A percentile compares a stretch with the other conserved stretches of the same genome.
Conservation (phyloP, 2,888 invertebrate genomes). For the Pseudanteris insignis region DNA sequence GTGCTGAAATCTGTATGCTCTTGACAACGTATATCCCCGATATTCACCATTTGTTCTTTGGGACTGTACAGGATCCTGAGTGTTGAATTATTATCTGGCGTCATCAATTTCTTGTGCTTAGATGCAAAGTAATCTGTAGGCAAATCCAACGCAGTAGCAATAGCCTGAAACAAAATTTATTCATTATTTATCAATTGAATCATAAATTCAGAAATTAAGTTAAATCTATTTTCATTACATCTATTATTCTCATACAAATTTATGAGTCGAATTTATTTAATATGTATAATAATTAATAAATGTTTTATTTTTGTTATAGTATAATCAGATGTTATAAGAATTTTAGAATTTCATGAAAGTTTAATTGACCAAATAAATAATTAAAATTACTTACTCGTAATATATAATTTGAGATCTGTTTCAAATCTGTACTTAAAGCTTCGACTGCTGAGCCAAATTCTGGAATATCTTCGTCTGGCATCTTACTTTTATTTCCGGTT, state of each 20-base stretch:
- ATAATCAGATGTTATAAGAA: too few species aligned
- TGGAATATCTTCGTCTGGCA: constrained; percentile 75
- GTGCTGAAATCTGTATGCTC: constrained; percentile 79
- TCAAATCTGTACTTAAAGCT: constrained; percentile 75
- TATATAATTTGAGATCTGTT: constrained; percentile 68
- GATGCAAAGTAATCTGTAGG: constrained; percentile 72
- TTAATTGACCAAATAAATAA: too few species aligned
- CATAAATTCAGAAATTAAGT: too few species aligned
- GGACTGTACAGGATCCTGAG: constrained; percentile 68
- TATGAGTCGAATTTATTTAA: too few species aligned
- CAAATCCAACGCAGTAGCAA: constrained; percentile 69
- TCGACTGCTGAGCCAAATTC: constrained; percentile 75
- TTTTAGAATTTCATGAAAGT: too few species aligned
- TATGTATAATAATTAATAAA: too few species aligned
- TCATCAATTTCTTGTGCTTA: constrained; percentile 76
- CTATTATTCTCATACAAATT: too few species aligned
- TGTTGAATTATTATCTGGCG: constrained; percentile 73
- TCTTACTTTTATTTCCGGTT: constrained; percentile 64
- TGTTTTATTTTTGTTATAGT: too few species aligned
- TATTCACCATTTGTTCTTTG: constrained; percentile 35
- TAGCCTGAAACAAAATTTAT: constrained; percentile 52
- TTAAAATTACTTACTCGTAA: constrained; percentile 22
- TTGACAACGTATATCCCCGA: constrained; percentile 26
- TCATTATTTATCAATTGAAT: constrained; percentile 1
- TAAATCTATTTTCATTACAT: too few species aligned